These are phyloP conservation scores for Urosaurus nigricauda DNA, from an alignment of 2,797 vertebrate species.

Conservation along the genomic window DNA sequence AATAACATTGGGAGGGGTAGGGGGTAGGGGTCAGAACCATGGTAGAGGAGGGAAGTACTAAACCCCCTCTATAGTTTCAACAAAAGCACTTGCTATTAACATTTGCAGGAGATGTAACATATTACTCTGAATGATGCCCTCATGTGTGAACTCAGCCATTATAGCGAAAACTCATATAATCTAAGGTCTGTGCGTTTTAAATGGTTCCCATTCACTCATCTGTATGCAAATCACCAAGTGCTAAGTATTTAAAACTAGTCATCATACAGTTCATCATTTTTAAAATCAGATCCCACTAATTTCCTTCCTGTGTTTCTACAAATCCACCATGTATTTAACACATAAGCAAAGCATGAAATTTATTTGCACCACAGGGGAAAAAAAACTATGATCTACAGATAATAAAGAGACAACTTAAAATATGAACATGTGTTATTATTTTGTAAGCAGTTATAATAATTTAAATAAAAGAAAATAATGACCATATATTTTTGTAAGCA, in stretches of 20 bases:
- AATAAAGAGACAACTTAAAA: constrained; percentile 49
- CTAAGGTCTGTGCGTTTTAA: background rate
- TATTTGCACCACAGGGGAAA: background rate
- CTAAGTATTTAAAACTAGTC: background rate
- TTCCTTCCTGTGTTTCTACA: background rate
- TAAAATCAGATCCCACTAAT: too few species aligned
- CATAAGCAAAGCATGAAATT: background rate
- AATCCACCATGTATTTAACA: background rate
- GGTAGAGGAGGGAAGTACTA: background rate
- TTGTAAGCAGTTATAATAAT: background rate
- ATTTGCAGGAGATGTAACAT: background rate
- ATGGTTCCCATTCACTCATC: background rate
- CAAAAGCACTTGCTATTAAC: background rate
- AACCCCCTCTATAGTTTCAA: background rate
- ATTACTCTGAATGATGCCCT: background rate
- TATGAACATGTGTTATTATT: constrained; percentile 31
- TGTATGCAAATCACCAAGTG: background rate
- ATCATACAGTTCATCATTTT: background rate
- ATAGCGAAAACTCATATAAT: background rate
- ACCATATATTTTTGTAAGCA: constrained; percentile 1
- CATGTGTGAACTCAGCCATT: background rate
- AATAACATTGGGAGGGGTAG: background rate
- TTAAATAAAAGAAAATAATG: background rate
- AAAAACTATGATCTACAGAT: constrained; percentile 47
- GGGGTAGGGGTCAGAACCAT: background rate